Percentiles rank a stretch among this genome's conserved stretches.
Conservation (phyloP, 2,797 vertebrate species). For the Amniataba percoides region DNA sequence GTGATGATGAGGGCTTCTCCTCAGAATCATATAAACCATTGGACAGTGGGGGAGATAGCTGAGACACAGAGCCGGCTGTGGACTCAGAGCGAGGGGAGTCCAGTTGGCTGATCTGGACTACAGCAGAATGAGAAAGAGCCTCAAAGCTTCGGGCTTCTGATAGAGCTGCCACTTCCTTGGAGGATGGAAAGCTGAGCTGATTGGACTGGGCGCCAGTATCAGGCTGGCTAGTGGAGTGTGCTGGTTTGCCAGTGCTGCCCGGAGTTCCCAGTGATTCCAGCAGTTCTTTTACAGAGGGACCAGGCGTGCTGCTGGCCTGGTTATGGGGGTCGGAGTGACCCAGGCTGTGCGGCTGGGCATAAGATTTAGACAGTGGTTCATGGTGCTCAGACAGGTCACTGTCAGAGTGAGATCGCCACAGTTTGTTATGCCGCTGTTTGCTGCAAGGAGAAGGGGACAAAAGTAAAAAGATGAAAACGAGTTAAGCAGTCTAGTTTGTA, state of each 20-base stretch:
- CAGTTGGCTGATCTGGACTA: constrained; percentile 18
- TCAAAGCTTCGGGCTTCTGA: constrained; percentile 26
- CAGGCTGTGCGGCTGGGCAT: constrained; percentile 73
- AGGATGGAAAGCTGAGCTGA: constrained; percentile 46
- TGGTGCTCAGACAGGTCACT: constrained; percentile 95
- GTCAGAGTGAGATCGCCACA: constrained; percentile 98
- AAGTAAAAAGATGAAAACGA: neutral
- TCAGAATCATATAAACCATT: constrained; percentile 82
- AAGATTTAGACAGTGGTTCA: constrained; percentile 85
- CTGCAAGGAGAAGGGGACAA: constrained; percentile 73
- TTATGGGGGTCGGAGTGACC: constrained; percentile 81
- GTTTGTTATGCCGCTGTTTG: constrained; percentile 97
- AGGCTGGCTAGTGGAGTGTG: constrained; percentile 64
- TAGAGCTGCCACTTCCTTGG: constrained; percentile 7
- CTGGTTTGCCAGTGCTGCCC: constrained; percentile 26
- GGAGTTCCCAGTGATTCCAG: constrained; percentile 78
- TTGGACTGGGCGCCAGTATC: constrained; percentile 58
- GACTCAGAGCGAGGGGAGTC: constrained; percentile 32
- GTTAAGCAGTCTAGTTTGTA: neutral
- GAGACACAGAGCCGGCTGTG: constrained; percentile 51
- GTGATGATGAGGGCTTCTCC: constrained; percentile 69
- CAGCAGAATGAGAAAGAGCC: constrained; percentile 37
- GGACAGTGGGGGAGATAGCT: constrained; percentile 59
- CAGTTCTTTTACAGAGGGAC: constrained; percentile 91
- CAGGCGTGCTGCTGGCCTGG: constrained; percentile 74